Evolutionary conservation across 2,888 invertebrate genomes (phyloP), one percentile per base, ranked within the genome.

Genomic region (Diloba caeruleocephala): DNA sequence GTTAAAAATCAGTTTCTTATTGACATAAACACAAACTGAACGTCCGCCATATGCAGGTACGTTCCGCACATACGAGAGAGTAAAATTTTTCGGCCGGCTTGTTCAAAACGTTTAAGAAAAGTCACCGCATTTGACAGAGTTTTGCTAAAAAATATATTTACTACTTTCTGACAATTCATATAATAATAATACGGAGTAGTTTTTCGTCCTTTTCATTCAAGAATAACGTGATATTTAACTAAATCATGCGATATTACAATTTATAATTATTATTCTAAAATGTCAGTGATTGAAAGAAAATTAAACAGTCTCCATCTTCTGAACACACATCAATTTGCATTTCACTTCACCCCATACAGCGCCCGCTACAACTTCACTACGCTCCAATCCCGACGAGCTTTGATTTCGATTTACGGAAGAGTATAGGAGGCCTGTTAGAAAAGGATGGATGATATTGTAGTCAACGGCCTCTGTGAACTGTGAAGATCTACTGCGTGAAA

Each of bases 11-110:
- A 90, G 90, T 88, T 87, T 85, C 85, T 87, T 93, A 93, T 93
- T 93, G 93, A 93, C 92, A 93, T 93, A 93, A 93, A 93, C 93
- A 93, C 92, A 93, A 92, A 93, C 92, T 89, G 89, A 89, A 87
- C 89, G 87, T 92, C 90, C 90, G 93, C 93, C 93, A 93, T 92
- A 92, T 92, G 92, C 92, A 92, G 87, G 81, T 83, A 84, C 90
- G 91, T 92, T 92, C 88, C 70, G 82, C 79, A 87, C 82, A 83
- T 85, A 79, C 78, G 41, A 58, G 60, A 64, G 66, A 48, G 55
- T 60, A 49, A 63, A 69, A 44, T 53, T 68, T 64, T 68, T 53
- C 34, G 44, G 44, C 55, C 33, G 55, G 71, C 57, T 71, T 74
- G 78, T 77, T 77, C 77, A 56, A 62, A 59, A 55, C 38, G 48